Conservation (phyloP, 1,140 invertebrate genomes). For the Pseudomyrmex concolor region DNA sequence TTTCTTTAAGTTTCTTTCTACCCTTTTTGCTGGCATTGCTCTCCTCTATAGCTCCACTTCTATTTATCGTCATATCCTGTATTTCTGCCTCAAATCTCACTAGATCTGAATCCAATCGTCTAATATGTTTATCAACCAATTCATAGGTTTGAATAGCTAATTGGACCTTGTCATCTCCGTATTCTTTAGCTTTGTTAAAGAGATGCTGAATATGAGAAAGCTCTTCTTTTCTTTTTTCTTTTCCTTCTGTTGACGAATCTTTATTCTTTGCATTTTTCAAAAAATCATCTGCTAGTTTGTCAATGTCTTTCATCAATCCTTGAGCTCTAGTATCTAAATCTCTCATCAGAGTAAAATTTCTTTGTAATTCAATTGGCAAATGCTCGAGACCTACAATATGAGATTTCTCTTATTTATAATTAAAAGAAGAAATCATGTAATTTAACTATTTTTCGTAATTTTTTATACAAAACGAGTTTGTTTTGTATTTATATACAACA, state of each 20-base stretch:
- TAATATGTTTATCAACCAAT: constrained; percentile 99
- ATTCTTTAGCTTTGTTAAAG: constrained; percentile 96
- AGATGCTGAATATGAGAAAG: constrained; percentile 93
- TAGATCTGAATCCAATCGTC: constrained; percentile 97
- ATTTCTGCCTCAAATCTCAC: constrained; percentile 98
- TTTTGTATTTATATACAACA: background rate
- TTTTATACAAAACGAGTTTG: background rate
- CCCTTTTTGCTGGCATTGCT: constrained; percentile 87
- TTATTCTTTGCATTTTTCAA: constrained; percentile 87
- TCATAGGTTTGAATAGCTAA: constrained; percentile 99
- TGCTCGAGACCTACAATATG: constrained; percentile 92
- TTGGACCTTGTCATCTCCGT: constrained; percentile 98
- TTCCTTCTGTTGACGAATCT: constrained; percentile 78
- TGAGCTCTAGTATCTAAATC: constrained; percentile 96
- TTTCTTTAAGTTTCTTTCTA: constrained; percentile 90
- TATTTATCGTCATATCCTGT: constrained; percentile 94
- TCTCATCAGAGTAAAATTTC: constrained; percentile 98
- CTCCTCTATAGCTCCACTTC: constrained; percentile 88
- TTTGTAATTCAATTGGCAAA: constrained; percentile 96
- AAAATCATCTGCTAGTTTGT: constrained; percentile 94
- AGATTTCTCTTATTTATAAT: background rate
- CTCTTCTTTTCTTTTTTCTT: constrained; percentile 93
- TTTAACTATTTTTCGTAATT: background rate
- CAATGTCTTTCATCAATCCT: constrained; percentile 95
- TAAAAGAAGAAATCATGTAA: no score